phyloP scores from a whole-genome alignment of 2,113 vertebrate species.

The Rhinichthys klamathensis region DNA sequence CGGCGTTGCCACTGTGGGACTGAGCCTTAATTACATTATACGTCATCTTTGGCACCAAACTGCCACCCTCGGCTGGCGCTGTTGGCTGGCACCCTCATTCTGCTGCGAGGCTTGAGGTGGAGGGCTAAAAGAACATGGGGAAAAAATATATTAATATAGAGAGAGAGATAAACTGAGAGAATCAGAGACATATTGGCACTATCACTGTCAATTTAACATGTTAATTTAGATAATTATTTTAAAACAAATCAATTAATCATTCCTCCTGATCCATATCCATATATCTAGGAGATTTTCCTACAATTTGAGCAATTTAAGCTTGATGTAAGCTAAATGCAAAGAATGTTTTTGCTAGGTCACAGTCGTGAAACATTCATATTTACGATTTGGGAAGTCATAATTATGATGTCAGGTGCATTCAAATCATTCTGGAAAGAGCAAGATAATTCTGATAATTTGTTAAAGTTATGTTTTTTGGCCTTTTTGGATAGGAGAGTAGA shows the following conservation, averaged over 20 bases:
- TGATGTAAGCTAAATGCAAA: neutral
- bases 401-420: no score
- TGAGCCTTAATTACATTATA: slow-evolving; percentile 77
- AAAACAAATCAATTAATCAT: neutral
- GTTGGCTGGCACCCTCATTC: slow-evolving; percentile 68
- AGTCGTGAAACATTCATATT: no score
- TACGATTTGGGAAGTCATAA: no score
- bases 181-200: slow-evolving; percentile 61
- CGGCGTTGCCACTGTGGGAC: slow-evolving; percentile 74
- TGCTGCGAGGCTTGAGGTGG: slow-evolving; percentile 51
- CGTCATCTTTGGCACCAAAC: slow-evolving; percentile 78
- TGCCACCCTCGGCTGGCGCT: slow-evolving; percentile 74
- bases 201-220: neutral
- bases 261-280: neutral
- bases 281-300: neutral
- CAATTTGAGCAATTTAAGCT: neutral
- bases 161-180: slow-evolving; percentile 56
- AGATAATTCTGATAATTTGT: no score
- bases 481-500: no score
- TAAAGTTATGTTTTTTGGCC: no score
- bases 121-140: slow-evolving; percentile 22
- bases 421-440: no score
- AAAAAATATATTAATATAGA: slow-evolving; percentile 39
- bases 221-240: neutral
- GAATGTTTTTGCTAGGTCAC: neutral